phyloP scores from a whole-genome alignment of 2,113 vertebrate genomes.

The Phyllostomus hastatus region DNA sequence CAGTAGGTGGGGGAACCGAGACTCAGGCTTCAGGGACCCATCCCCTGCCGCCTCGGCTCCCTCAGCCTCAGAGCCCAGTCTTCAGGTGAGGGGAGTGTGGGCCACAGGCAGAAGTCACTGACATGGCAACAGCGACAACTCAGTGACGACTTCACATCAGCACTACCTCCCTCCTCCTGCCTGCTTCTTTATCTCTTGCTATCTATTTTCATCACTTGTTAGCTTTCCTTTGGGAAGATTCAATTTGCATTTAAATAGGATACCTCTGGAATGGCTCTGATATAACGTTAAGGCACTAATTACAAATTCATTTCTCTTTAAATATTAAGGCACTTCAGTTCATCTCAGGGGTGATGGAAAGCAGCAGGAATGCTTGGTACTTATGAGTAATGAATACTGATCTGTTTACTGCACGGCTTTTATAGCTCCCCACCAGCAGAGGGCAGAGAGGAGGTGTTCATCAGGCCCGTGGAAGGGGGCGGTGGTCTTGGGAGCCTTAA shows the following conservation, averaged over 20 bases:
- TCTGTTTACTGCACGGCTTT: slow-evolving; percentile 3
- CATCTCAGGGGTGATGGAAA: background rate
- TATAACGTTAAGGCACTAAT: slow-evolving; percentile 57
- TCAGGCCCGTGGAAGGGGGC: background rate
- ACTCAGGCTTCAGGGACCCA: background rate
- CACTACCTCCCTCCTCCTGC: background rate
- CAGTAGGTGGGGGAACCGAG: background rate
- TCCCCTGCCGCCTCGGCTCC: background rate
- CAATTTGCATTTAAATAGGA: slow-evolving; percentile 74
- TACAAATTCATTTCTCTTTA: slow-evolving; percentile 68
- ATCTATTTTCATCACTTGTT: slow-evolving; percentile 44
- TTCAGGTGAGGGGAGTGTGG: background rate
- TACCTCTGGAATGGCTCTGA: slow-evolving; percentile 31
- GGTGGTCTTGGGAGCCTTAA: background rate
- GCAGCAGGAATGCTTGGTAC: background rate
- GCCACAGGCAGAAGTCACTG: background rate
- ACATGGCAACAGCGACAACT: background rate
- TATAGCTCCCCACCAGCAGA: slow-evolving; percentile 50
- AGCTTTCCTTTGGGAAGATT: slow-evolving; percentile 60
- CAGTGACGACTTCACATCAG: background rate
- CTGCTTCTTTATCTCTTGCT: background rate
- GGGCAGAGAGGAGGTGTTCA: slow-evolving; percentile 53
- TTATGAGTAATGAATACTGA: slow-evolving; percentile 2
- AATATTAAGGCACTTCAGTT: slow-evolving; percentile 56
- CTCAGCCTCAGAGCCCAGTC: background rate